A percentile compares a stretch with the other conserved stretches of the same genome.
These are phyloP conservation scores for Psittacula derbiana DNA, from an alignment of 2,797 vertebrate genomes.

Conservation along the genomic window DNA sequence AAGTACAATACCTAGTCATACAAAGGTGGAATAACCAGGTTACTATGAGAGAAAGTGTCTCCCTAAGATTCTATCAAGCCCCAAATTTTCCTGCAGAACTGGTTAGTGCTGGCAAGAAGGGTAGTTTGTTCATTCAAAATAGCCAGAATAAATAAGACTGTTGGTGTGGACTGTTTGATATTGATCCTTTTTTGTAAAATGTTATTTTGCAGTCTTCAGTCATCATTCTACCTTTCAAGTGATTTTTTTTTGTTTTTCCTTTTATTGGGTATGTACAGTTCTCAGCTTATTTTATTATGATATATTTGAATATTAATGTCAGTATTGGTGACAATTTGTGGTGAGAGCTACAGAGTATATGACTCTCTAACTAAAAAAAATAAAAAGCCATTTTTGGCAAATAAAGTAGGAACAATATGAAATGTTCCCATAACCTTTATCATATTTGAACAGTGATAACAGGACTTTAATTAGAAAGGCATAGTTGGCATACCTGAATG, in stretches of 20 bases:
- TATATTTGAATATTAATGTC: background rate
- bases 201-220: background rate
- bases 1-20: background rate
- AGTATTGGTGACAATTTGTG: background rate
- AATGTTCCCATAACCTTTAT: background rate
- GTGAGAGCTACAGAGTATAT: background rate
- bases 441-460: background rate
- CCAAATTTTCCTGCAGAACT: background rate
- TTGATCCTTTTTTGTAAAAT: background rate
- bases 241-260: background rate
- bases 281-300: background rate
- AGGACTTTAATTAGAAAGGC: background rate
- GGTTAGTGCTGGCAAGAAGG: background rate
- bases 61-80: background rate
- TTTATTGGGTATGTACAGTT: background rate
- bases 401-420: rapidly evolving
- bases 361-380: background rate
- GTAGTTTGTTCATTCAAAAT: background rate
- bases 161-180: background rate
- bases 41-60: background rate
- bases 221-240: background rate
- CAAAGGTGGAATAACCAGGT: background rate
- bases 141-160: background rate
- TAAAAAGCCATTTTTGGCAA: background rate
- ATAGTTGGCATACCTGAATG: background rate